Evolutionary conservation across 2,797 vertebrate genomes (phyloP).

Genomic region (Sciaenops ocellatus): DNA sequence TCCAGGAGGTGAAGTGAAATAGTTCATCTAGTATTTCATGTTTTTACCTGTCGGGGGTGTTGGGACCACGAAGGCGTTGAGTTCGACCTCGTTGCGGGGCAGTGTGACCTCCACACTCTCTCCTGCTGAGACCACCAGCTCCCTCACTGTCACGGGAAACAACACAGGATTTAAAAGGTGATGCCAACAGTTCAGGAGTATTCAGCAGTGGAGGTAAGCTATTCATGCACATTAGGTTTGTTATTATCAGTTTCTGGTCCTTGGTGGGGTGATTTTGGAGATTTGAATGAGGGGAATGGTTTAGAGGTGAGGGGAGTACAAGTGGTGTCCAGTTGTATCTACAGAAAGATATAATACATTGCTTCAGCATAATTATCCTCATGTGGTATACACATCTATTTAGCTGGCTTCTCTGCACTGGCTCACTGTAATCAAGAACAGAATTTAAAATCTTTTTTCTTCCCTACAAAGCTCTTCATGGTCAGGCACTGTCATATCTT

Average conservation of each 20-base stretch:
- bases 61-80: slow-evolving; percentile 94
- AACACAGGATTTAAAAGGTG: slow-evolving; percentile 40
- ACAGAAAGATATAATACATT: not conserved
- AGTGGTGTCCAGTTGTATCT: not conserved
- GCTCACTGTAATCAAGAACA: too few species aligned
- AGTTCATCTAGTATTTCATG: not conserved
- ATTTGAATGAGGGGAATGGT: not conserved
- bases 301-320: not conserved
- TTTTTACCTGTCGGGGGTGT: slow-evolving; percentile 84
- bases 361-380: not conserved
- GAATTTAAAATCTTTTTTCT: too few species aligned
- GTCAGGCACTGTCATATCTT: too few species aligned
- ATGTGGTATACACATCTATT: not conserved
- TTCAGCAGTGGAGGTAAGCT: not conserved
- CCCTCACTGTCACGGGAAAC: slow-evolving; percentile 80
- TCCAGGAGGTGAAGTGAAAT: not conserved
- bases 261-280: not conserved
- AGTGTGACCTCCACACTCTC: slow-evolving; percentile 93
- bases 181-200: slow-evolving; percentile 12
- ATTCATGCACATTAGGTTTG: not conserved
- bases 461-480: too few species aligned
- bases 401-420: too few species aligned
- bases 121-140: slow-evolving; percentile 96
- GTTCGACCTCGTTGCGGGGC: slow-evolving; percentile 91
- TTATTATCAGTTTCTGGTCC: not conserved